Evolutionary conservation across 2,888 invertebrate genomes (phyloP).

Genomic region (Galerucella calmariensis): DNA sequence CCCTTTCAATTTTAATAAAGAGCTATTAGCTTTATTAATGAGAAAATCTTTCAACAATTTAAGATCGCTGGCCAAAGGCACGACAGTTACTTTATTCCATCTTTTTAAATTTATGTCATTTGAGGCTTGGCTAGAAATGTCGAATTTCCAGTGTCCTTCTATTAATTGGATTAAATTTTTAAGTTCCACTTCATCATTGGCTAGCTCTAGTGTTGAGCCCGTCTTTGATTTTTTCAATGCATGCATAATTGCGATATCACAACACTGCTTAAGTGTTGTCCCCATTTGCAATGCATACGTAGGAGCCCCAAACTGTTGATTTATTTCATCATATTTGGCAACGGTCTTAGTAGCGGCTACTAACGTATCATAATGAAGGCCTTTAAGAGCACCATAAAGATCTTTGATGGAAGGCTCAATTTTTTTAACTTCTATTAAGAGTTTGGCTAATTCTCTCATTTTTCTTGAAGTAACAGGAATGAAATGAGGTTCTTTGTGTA

Average conservation of each 20-base stretch:
- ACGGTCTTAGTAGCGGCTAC: conserved; percentile 23
- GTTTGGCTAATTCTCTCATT: too few species aligned
- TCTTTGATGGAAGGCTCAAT: conserved; percentile 14
- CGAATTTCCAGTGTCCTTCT: conserved; percentile 42
- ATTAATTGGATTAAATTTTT: conserved; percentile 46
- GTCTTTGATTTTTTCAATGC: conserved; percentile 41
- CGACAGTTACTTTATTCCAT: conserved; percentile 23
- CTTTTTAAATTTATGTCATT: conserved; percentile 7
- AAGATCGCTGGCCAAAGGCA: conserved; percentile 40
- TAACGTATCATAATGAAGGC: conserved; percentile 8
- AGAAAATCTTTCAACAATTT: conserved; percentile 44
- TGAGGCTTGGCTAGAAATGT: conserved; percentile 37
- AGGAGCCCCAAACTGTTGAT: conserved; percentile 31
- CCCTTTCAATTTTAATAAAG: conserved; percentile 14
- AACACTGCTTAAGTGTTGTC: conserved; percentile 38
- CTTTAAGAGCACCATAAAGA: conserved; percentile 13
- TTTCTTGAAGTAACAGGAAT: neutral
- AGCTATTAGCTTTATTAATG: conserved; percentile 16
- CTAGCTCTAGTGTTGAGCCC: conserved; percentile 6
- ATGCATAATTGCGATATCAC: conserved; percentile 35
- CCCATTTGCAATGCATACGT: conserved; percentile 40
- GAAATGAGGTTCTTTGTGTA: conserved; percentile 13
- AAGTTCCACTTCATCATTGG: conserved; percentile 44
- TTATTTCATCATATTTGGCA: conserved; percentile 31
- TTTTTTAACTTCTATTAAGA: conserved; percentile 21